Evolutionary conservation across 2,113 vertebrate species (phyloP).

Genomic region (Stomatorhinus ivindoensis): DNA sequence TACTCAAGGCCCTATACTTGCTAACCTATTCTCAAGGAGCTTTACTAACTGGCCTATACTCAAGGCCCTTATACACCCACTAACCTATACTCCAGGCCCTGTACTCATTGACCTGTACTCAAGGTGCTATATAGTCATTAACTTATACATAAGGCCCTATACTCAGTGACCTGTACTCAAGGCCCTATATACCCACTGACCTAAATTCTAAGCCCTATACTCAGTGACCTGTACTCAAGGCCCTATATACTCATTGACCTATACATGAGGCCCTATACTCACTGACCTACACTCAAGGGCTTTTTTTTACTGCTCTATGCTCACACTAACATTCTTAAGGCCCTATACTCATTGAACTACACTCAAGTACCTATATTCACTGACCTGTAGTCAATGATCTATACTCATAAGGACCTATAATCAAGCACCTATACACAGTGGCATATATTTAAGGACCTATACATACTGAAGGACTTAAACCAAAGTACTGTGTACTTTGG

Average conservation of each 20-base stretch:
- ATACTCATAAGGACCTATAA: not conserved
- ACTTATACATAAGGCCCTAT: not conserved
- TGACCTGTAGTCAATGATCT: not conserved
- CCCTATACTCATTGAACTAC: not conserved
- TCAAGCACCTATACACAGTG: not conserved
- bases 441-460: not conserved
- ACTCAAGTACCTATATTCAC: not conserved
- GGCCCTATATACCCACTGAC: not conserved
- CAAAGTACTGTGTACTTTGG: not conserved
- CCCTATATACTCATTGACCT: no score
- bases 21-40: no score
- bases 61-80: not conserved
- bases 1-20: not conserved
- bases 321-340: not conserved
- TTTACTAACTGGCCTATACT: no score
- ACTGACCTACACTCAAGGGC: no score
- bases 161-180: not conserved
- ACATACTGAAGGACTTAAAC: not conserved
- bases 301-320: no score
- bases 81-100: not conserved
- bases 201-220: not conserved
- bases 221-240: not conserved
- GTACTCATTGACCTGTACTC: not conserved
- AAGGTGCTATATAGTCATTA: not conserved
- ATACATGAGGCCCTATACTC: no score